Conservation (phyloP, 2,888 invertebrate genomes). For the Agrochola lychnidis region DNA sequence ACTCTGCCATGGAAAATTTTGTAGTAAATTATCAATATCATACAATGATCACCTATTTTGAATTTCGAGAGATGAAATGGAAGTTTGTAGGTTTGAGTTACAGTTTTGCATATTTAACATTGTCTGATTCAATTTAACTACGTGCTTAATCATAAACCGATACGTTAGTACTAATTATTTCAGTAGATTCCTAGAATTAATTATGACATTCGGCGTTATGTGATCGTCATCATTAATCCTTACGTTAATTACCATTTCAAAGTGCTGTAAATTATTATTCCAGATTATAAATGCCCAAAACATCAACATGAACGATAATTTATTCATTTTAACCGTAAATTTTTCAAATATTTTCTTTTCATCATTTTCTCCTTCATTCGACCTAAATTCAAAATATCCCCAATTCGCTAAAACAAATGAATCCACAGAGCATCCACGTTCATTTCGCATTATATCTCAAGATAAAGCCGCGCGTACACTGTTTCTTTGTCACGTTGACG, state of each 20-base stretch:
- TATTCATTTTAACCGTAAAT: background rate
- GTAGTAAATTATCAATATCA: background rate
- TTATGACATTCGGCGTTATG: background rate
- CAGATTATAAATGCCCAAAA: background rate
- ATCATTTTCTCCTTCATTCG: background rate
- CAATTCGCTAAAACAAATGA: constrained; percentile 32
- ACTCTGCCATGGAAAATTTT: background rate
- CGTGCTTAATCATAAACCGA: background rate
- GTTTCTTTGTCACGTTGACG: constrained; percentile 57
- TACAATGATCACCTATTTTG: background rate
- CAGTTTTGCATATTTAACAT: background rate
- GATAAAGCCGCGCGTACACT: constrained; percentile 49
- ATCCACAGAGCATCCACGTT: constrained; percentile 8
- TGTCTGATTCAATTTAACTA: background rate
- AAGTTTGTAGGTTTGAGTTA: background rate
- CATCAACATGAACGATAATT: background rate
- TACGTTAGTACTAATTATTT: background rate
- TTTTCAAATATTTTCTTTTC: background rate
- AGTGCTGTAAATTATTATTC: background rate
- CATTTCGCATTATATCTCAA: constrained; percentile 43
- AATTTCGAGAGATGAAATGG: no score
- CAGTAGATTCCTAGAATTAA: constrained; percentile 15
- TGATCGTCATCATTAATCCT: constrained; percentile 24
- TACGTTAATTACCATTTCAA: constrained; percentile 13
- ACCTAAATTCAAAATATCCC: background rate